Evolutionary conservation across 2,888 invertebrate species (phyloP).

Genomic region (Tenthredo notha): DNA sequence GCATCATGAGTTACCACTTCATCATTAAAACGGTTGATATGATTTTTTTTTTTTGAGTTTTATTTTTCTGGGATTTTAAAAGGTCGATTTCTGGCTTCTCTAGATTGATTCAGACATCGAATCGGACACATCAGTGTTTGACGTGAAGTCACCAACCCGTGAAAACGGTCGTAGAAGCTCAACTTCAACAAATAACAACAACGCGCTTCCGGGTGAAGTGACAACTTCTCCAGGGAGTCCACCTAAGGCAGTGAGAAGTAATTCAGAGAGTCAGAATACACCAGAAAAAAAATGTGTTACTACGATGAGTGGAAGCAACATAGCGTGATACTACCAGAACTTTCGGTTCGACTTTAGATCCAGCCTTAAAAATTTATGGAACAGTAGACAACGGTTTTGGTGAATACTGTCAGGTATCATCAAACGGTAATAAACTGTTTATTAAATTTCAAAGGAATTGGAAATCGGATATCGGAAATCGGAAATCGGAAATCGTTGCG

Average conservation of each 20-base stretch:
- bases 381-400: slow-evolving; percentile 73
- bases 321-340: slow-evolving; percentile 80
- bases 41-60: neutral
- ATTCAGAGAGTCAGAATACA: slow-evolving; percentile 80
- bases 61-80: neutral
- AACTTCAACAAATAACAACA: slow-evolving; percentile 80
- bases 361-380: slow-evolving; percentile 73
- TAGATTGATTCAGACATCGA: slow-evolving; percentile 84
- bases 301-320: slow-evolving; percentile 81
- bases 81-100: slow-evolving; percentile 64
- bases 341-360: slow-evolving; percentile 74
- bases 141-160: slow-evolving; percentile 80
- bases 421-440: slow-evolving; percentile 19
- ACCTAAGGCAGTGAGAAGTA: slow-evolving; percentile 79
- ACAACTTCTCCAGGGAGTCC: slow-evolving; percentile 77
- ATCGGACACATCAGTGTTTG: slow-evolving; percentile 83
- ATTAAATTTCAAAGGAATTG: neutral
- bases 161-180: slow-evolving; percentile 79
- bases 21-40: neutral
- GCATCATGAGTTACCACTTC: neutral
- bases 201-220: slow-evolving; percentile 76
- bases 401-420: slow-evolving; percentile 58
- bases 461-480: slow-evolving; percentile 14
- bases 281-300: slow-evolving; percentile 81
- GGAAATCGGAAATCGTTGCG: slow-evolving; percentile 23